These are phyloP conservation scores for Machimus rusticus DNA, from an alignment of 2,888 invertebrate species.

Conservation along the genomic window DNA sequence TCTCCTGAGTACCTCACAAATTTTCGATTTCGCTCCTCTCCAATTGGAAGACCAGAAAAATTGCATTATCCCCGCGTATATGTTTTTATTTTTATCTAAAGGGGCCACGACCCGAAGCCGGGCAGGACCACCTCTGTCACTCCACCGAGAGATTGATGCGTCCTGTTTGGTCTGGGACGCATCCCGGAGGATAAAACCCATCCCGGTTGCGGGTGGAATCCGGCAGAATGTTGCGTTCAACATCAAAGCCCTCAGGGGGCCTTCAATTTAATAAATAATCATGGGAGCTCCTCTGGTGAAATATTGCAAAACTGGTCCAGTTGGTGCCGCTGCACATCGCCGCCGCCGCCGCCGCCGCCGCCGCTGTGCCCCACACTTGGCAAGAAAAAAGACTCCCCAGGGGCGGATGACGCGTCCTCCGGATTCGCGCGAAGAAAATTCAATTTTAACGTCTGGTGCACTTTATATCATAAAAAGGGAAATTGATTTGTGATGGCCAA, in stretches of 20 bases:
- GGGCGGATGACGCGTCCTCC: background rate
- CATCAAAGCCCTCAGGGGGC: background rate
- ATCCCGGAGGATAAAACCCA: background rate
- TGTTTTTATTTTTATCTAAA: background rate
- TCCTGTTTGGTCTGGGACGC: background rate
- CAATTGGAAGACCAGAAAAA: background rate
- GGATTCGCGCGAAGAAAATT: background rate
- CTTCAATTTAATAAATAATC: background rate
- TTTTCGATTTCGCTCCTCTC: background rate
- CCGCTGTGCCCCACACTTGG: background rate
- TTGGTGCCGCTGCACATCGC: background rate
- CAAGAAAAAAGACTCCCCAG: background rate
- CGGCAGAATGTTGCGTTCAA: background rate
- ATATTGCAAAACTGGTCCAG: background rate
- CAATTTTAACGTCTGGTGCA: conserved; percentile 23
- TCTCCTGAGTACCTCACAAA: background rate
- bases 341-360: too few species aligned
- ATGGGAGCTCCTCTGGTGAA: background rate
- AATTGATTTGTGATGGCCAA: conserved; percentile 6
- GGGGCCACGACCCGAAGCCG: background rate
- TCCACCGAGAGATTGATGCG: background rate
- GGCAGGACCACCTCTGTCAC: background rate
- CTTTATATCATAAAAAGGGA: conserved; percentile 3
- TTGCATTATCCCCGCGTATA: background rate
- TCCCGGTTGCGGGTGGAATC: background rate